Conservation (phyloP, 1,140 invertebrate species). For the Littorina saxatilis region DNA sequence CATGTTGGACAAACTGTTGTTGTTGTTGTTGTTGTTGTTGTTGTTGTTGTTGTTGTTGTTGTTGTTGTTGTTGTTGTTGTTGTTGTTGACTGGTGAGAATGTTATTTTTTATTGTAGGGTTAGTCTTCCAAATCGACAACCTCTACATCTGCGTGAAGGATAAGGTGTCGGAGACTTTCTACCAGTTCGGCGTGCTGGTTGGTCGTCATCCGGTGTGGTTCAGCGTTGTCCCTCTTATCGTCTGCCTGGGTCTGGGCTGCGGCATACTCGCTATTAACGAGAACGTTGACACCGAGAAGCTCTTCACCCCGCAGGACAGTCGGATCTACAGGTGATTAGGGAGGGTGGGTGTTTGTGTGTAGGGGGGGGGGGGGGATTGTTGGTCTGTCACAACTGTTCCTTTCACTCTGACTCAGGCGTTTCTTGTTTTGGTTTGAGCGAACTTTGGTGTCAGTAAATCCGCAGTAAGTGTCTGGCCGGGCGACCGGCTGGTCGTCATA, state of each 20-base stretch:
- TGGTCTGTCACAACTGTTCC: not conserved
- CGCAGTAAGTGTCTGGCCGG: no score
- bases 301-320: conserved; percentile 19
- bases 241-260: not conserved
- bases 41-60: no score
- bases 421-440: not conserved
- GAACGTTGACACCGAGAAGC: conserved; percentile 18
- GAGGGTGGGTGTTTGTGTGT: not conserved
- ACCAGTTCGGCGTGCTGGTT: not conserved
- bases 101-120: no score
- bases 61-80: no score
- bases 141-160: conserved; percentile 14
- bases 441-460: not conserved
- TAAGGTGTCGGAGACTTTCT: not conserved
- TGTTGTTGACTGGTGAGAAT: no score
- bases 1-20: no score
- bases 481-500: no score
- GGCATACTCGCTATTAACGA: conserved; percentile 16
- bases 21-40: no score
- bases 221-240: conserved; percentile 10
- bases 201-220: not conserved
- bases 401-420: no score
- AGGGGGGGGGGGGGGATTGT: no score
- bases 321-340: conserved; percentile 13
- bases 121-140: conserved; percentile 2